Percentiles rank a stretch among this genome's conserved stretches.
Evolutionary conservation across 2,113 vertebrate species (phyloP).

Genomic region (Pseudorhombus dupliciocellatus): DNA sequence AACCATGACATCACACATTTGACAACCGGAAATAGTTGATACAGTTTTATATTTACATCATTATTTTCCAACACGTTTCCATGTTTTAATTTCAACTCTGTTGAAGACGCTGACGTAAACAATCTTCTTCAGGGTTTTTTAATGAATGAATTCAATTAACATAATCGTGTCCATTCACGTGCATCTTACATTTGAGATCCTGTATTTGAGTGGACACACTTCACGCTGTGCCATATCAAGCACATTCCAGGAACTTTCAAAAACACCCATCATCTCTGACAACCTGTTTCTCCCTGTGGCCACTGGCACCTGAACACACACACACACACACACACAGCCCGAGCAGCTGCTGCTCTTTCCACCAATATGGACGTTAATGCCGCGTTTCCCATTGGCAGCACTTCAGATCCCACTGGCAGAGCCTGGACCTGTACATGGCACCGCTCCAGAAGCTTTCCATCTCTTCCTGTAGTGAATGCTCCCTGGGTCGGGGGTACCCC

Average conservation of each 20-base stretch:
- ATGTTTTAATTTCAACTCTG: too few species aligned
- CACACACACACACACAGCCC: conserved; percentile 28
- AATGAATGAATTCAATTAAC: not conserved
- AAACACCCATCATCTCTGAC: conserved; percentile 43
- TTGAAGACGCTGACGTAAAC: not conserved
- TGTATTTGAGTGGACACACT: too few species aligned
- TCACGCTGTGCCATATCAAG: too few species aligned
- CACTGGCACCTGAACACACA: conserved; percentile 55
- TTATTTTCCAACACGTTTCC: too few species aligned
- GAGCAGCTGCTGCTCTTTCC: conserved; percentile 66
- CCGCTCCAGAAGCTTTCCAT: conserved; percentile 44
- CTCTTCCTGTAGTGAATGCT: conserved; percentile 30
- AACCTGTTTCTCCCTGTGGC: conserved; percentile 25
- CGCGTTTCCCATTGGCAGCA: conserved; percentile 57
- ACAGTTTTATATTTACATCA: too few species aligned
- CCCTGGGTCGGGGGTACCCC: conserved; percentile 25
- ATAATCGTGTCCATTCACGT: too few species aligned
- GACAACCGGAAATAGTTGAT: too few species aligned
- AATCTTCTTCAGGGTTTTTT: not conserved
- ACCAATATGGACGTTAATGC: conserved; percentile 41
- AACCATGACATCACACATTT: too few species aligned
- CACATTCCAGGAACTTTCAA: not conserved
- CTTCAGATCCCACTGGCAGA: conserved; percentile 60
- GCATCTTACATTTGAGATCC: not conserved
- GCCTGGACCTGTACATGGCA: conserved; percentile 45